phyloP scores from a whole-genome alignment of 2,113 vertebrate genomes.

The Ciconia maguari region DNA sequence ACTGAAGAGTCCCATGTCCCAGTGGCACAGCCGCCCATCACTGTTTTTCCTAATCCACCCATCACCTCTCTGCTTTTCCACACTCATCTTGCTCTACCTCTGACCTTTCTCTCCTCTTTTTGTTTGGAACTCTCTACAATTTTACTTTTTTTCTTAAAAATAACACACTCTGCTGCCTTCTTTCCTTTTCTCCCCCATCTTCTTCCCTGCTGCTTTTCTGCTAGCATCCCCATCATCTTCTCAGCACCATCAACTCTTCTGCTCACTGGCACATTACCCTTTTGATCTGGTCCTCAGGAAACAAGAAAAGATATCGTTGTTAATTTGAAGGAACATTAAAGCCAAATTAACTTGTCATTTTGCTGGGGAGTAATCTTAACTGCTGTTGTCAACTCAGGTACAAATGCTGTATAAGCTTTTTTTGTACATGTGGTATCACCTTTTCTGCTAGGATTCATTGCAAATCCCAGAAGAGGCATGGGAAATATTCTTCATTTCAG shows the following conservation, averaged over 20 bases:
- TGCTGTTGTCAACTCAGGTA: neutral
- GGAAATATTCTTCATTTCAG: neutral
- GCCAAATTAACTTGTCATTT: neutral
- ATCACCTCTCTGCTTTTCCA: neutral
- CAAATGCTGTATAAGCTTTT: neutral
- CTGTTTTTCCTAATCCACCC: neutral
- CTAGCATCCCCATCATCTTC: neutral
- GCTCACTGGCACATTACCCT: neutral
- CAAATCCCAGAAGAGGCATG: neutral
- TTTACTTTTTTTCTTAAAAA: neutral
- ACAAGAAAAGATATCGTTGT: neutral
- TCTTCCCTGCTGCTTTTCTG: neutral
- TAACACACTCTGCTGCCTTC: neutral
- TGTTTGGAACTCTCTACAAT: neutral
- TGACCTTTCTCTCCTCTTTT: neutral
- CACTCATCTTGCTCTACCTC: neutral
- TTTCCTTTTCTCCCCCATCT: neutral
- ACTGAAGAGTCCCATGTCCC: neutral
- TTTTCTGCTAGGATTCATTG: neutral
- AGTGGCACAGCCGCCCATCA: neutral
- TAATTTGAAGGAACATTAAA: conserved; percentile 15
- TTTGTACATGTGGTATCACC: neutral
- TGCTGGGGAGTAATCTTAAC: neutral
- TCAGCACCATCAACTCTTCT: neutral
- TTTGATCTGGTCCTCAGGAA: neutral